These are phyloP conservation scores for Octonoba sinensis DNA, from an alignment of 2,888 invertebrate species.

Conservation along the genomic window DNA sequence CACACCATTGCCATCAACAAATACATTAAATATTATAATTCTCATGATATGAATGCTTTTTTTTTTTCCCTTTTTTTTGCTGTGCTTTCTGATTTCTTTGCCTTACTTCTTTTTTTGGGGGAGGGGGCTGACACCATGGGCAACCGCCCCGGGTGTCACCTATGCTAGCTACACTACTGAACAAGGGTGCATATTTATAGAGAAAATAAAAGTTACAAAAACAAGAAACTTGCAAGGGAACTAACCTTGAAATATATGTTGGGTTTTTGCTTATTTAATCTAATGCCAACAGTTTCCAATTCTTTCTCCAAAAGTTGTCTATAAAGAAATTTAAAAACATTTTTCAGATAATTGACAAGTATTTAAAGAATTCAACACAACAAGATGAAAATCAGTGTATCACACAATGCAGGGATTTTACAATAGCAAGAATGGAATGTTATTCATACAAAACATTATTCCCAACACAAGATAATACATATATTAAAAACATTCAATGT, in stretches of 20 bases:
- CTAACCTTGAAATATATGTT: slow-evolving; percentile 97
- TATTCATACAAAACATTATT: not conserved
- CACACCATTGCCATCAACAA: too few species aligned
- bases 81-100: too few species aligned
- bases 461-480: too few species aligned
- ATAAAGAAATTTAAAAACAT: slow-evolving; percentile 45
- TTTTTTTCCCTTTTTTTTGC: not conserved
- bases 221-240: not conserved
- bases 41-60: not conserved
- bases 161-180: too few species aligned
- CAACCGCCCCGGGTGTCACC: too few species aligned
- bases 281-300: slow-evolving; percentile 96
- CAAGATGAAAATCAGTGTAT: not conserved
- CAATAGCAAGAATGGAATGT: too few species aligned
- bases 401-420: not conserved
- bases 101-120: too few species aligned
- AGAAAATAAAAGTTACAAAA: not conserved
- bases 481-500: too few species aligned
- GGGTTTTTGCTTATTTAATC: slow-evolving; percentile 94
- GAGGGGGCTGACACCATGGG: too few species aligned
- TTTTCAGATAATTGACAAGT: not conserved
- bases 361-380: not conserved
- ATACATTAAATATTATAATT: too few species aligned
- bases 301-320: slow-evolving; percentile 90
- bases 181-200: not conserved